Base-by-base conservation (phyloP, 2,888 invertebrate species). In the Hyposoter didymator region DNA sequence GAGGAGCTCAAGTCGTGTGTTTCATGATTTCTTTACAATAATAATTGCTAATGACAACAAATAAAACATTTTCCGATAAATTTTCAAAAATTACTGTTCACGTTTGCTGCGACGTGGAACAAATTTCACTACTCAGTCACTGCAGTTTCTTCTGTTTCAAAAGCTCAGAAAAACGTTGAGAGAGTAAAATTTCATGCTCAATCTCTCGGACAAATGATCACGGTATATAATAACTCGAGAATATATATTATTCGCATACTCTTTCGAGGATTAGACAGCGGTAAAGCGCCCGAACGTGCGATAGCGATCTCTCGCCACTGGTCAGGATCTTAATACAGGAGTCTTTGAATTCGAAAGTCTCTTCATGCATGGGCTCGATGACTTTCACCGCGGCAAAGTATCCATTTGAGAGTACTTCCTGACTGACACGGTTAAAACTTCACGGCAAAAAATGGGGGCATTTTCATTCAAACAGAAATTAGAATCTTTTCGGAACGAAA, bases 341-440 rank as follows among this genome's bases (percentile, higher is more conserved):
- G 78, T 64, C 74, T 70, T 52, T 49, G 67, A 79, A 87, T 87
- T 87, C 85, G 87, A 87, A 87, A 87, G 87, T 87, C 75, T 78
- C 81, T 52, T 64, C 64, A 28, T 64, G 7, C 12, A 45, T 72
- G 75, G 72, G 32, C 79, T 43, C 82, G 69, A 75, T 84, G 73
- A 85, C 85, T 87, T 87, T 85, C 85, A 78, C 87, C 79, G 28
- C 79, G 28, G 67, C 64, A 74, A 80, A 39, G 19, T 47, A 35
- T 79, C 59, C 67, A 47, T 70, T 67, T 47, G 52, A 79, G 69
- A 39, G 39, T 73, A 74, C 84, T 86, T 84, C 76, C 84, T 80
- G 69, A 69, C 76, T 80, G 35, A 76, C 47, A 62, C 69, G 49
- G 55, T 74, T 79, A 45, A 67, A 64, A 78, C 35, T 52, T 49